phyloP scores from a whole-genome alignment of 2,113 vertebrate genomes.

The Ibidorhyncha struthersii region DNA sequence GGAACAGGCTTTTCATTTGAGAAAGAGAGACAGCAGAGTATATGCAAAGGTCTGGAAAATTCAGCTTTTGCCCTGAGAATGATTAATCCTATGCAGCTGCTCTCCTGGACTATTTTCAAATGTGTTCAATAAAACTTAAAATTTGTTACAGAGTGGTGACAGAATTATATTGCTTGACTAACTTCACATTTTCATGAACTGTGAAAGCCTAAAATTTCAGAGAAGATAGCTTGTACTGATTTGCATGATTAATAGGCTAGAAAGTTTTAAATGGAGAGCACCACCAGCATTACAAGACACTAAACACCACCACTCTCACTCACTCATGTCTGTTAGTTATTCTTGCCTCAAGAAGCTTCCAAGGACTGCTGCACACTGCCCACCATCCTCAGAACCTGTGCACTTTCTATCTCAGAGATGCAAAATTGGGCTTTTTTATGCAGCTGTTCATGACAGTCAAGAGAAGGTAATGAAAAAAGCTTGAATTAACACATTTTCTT shows the following conservation, averaged over 20 bases:
- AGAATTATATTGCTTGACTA: constrained; percentile 33
- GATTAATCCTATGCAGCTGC: constrained; percentile 51
- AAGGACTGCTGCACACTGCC: neutral
- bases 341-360: neutral
- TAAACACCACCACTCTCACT: neutral
- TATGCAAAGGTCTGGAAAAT: constrained; percentile 17
- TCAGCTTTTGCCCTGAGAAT: neutral
- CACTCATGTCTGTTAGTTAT: neutral
- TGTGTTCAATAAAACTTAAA: constrained; percentile 43
- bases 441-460: neutral
- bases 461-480: neutral
- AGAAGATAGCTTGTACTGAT: neutral
- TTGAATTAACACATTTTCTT: neutral
- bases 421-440: neutral
- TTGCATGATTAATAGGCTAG: neutral
- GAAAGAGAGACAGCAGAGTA: neutral
- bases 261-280: neutral
- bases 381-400: neutral
- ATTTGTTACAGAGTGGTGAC: constrained; percentile 25
- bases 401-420: neutral
- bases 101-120: constrained; percentile 47
- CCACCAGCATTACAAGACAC: neutral
- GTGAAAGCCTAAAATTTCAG: constrained; percentile 14
- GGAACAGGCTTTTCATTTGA: neutral
- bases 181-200: constrained; percentile 25